Evolutionary conservation across 2,113 vertebrate genomes (phyloP).

Genomic region (Thalassarche chlororhynchos): DNA sequence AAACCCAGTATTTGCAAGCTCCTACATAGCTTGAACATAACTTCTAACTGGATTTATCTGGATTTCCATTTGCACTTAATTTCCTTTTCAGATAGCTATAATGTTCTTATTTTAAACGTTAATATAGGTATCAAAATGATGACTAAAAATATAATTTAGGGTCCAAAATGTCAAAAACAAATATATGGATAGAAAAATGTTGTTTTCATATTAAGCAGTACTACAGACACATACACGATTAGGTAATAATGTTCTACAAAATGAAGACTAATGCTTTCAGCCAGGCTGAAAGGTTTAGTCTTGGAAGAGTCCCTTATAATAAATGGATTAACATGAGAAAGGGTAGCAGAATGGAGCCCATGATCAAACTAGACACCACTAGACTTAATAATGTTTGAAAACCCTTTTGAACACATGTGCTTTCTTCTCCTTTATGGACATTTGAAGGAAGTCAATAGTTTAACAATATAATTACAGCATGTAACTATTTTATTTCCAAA

Average conservation of each 20-base stretch:
- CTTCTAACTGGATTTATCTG: not conserved
- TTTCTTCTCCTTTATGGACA: not conserved
- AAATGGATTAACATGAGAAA: not conserved
- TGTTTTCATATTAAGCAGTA: not conserved
- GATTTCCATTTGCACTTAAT: not conserved
- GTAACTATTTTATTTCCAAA: slow-evolving; percentile 43
- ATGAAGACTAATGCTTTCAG: not conserved
- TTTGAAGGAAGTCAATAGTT: slow-evolving; percentile 45
- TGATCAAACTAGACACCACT: not conserved
- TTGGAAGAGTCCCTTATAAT: not conserved
- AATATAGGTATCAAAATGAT: not conserved
- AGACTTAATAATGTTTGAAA: slow-evolving; percentile 39
- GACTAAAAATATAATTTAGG: not conserved
- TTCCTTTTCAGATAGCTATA: not conserved
- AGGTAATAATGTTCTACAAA: not conserved
- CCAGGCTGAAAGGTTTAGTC: not conserved
- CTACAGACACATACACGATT: not conserved
- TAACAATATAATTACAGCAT: slow-evolving; percentile 45
- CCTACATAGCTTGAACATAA: not conserved
- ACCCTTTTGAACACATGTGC: not conserved
- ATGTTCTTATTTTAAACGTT: not conserved
- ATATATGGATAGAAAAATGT: not conserved
- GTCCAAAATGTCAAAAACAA: not conserved
- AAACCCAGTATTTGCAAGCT: not conserved
- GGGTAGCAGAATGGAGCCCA: not conserved